phyloP scores from a whole-genome alignment of 2,113 vertebrate genomes.

The Odontesthes bonariensis region DNA sequence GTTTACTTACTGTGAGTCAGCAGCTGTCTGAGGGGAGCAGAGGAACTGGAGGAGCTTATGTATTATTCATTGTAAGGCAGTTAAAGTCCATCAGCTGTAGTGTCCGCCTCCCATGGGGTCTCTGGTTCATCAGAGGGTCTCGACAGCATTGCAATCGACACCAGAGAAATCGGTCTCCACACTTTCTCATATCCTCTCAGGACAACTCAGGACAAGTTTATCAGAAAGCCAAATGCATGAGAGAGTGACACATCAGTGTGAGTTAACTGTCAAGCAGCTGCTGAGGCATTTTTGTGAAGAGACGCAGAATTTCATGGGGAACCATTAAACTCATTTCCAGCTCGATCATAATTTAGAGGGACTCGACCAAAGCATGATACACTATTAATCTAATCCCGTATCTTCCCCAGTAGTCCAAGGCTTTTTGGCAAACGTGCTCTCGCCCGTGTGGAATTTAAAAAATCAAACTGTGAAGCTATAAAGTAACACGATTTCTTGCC shows the following conservation, averaged over 20 bases:
- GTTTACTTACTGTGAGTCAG: neutral
- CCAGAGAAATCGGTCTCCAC: neutral
- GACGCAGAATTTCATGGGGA: neutral
- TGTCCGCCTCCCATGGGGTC: neutral
- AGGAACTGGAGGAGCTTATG: conserved; percentile 27
- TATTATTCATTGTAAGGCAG: conserved; percentile 51
- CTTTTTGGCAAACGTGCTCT: neutral
- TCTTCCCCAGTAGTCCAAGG: too few relatives aligned
- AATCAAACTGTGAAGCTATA: neutral
- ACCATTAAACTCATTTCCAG: neutral
- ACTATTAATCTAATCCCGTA: too few relatives aligned
- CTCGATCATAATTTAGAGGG: neutral
- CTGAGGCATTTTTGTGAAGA: neutral
- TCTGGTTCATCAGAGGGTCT: conserved; percentile 17
- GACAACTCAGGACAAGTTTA: neutral
- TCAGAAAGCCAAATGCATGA: neutral
- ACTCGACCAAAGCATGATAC: neutral
- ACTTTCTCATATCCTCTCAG: neutral
- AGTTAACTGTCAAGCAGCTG: neutral
- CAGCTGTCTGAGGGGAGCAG: conserved; percentile 7
- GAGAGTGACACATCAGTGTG: neutral
- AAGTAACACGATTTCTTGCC: neutral
- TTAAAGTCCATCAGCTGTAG: conserved; percentile 34
- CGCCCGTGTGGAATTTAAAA: neutral
- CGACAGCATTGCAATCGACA: neutral